phyloP scores from a whole-genome alignment of 2,113 vertebrate genomes.

The Poeciliopsis turrubarensis region DNA sequence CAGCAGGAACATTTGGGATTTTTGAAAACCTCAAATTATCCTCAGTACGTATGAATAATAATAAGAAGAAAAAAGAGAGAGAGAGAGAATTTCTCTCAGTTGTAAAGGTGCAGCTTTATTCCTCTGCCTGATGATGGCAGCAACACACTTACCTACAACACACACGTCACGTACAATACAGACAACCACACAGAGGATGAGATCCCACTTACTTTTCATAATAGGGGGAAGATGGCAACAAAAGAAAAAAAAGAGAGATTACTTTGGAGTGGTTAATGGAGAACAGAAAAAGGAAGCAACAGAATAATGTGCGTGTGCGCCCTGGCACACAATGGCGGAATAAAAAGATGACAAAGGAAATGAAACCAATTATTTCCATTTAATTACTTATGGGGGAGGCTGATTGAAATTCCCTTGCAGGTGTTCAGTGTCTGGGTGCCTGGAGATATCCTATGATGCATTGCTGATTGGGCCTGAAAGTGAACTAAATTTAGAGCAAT shows the following conservation, averaged over 20 bases:
- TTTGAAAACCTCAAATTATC: slow-evolving; percentile 4
- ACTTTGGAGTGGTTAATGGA: slow-evolving; percentile 65
- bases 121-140: slow-evolving; percentile 80
- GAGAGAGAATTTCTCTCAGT: not conserved
- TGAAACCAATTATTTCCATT: slow-evolving; percentile 71
- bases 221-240: slow-evolving; percentile 67
- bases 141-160: slow-evolving; percentile 70
- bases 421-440: slow-evolving; percentile 61
- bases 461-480: slow-evolving; percentile 65
- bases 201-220: slow-evolving; percentile 64
- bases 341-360: slow-evolving; percentile 53
- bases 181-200: slow-evolving; percentile 54
- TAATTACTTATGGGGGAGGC: slow-evolving; percentile 69
- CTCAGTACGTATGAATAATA: not conserved
- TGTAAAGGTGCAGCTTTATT: slow-evolving; percentile 49
- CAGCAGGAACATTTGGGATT: slow-evolving; percentile 16
- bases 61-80: not conserved
- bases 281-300: slow-evolving; percentile 47
- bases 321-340: slow-evolving; percentile 22
- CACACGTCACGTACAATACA: slow-evolving; percentile 43
- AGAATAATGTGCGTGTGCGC: slow-evolving; percentile 39
- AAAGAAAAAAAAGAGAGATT: slow-evolving; percentile 72
- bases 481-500: slow-evolving; percentile 41
- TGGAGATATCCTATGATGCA: slow-evolving; percentile 75
- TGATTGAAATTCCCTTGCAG: slow-evolving; percentile 71